These are phyloP conservation scores for Zenarchopterus dispar DNA, from an alignment of 2,797 vertebrate species.

Conservation along the genomic window DNA sequence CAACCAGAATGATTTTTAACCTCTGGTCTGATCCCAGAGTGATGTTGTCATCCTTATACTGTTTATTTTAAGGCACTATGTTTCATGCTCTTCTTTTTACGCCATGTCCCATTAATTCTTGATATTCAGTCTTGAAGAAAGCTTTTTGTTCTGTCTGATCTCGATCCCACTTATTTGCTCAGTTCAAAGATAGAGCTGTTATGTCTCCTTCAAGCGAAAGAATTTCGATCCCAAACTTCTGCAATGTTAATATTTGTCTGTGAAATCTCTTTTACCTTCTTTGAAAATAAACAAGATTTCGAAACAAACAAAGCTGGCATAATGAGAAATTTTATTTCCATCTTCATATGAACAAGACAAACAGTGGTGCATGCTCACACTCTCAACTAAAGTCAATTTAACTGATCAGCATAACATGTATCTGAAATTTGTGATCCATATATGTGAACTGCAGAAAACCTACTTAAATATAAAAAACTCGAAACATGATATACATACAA, in stretches of 20 bases:
- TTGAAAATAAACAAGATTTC: slow-evolving; percentile 56
- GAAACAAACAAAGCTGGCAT: slow-evolving; percentile 13
- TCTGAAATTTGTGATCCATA: no score
- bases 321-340: slow-evolving; percentile 10
- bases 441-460: not conserved
- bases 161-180: no score
- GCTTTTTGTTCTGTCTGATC: no score
- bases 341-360: not conserved
- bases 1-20: slow-evolving; percentile 9
- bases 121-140: no score
- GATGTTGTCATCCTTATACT: not conserved
- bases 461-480: not conserved
- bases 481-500: not conserved
- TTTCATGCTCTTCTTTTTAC: not conserved
- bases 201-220: not conserved
- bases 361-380: no score
- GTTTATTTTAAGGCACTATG: not conserved
- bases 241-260: slow-evolving; percentile 23
- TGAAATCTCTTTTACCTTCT: slow-evolving; percentile 19
- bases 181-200: not conserved
- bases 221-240: not conserved
- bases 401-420: no score
- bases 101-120: not conserved
- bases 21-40: not conserved
- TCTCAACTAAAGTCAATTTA: not conserved